These are phyloP conservation scores for Linnaemya tessellans DNA, from an alignment of 2,888 invertebrate genomes.

Conservation along the genomic window DNA sequence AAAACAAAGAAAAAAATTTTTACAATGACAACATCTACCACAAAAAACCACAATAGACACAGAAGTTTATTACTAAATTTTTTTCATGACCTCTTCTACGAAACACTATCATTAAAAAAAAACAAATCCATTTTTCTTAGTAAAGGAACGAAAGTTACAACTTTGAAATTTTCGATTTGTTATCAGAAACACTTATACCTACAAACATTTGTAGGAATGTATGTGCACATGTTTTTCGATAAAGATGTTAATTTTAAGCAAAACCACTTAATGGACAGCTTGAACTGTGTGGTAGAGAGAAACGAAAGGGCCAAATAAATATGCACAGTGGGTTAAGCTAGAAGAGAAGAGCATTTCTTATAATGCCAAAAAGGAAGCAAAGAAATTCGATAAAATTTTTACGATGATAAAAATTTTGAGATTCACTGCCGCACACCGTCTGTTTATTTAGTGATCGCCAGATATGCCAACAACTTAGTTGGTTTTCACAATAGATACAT, in stretches of 20 bases:
- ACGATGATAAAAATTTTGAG: too few relatives aligned
- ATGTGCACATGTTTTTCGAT: not conserved
- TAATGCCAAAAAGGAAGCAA: too few relatives aligned
- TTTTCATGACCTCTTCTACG: not conserved
- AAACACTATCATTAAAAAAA: not conserved
- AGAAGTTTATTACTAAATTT: slow-evolving; percentile 49
- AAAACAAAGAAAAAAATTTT: slow-evolving; percentile 4
- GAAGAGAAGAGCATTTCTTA: too few relatives aligned
- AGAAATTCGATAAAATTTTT: too few relatives aligned
- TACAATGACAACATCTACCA: not conserved
- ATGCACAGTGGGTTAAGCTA: not conserved
- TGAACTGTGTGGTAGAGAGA: not conserved
- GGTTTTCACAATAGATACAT: too few relatives aligned
- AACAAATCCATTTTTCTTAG: not conserved
- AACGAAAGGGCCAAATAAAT: not conserved
- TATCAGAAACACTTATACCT: slow-evolving; percentile 14
- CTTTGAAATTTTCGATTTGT: slow-evolving; percentile 51
- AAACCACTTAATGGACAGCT: slow-evolving; percentile 45
- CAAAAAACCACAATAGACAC: slow-evolving; percentile 52
- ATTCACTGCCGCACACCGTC: too few relatives aligned
- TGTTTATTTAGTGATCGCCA: too few relatives aligned
- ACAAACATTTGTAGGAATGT: not conserved
- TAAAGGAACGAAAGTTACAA: not conserved
- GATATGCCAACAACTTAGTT: too few relatives aligned
- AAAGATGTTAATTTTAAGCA: slow-evolving; percentile 38